These are phyloP conservation scores for Ceratitis capitata DNA, from an alignment of 1,140 invertebrate genomes.

Conservation along the genomic window DNA sequence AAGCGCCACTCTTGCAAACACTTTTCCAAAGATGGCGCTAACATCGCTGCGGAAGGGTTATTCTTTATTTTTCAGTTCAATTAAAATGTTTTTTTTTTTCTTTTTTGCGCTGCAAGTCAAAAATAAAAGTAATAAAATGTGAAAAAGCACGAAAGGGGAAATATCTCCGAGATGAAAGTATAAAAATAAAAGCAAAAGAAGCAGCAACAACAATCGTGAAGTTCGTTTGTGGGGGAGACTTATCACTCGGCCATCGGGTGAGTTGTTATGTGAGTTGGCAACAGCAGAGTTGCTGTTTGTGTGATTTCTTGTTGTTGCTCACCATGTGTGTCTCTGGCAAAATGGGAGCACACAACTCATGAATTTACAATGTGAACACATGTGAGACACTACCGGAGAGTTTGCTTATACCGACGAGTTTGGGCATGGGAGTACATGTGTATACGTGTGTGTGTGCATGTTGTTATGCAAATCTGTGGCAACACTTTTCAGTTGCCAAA, in stretches of 20 bases:
- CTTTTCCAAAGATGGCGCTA: constrained; percentile 45
- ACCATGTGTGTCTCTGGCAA: neutral
- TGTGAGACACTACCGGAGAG: neutral
- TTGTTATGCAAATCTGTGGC: constrained; percentile 34
- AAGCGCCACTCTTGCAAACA: constrained; percentile 10
- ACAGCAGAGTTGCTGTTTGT: neutral
- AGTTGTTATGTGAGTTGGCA: too few species aligned
- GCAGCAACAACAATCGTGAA: too few species aligned
- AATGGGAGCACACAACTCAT: constrained; percentile 32
- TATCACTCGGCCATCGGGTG: too few species aligned
- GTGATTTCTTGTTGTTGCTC: neutral
- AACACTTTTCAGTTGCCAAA: constrained; percentile 29
- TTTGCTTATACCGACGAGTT: too few species aligned
- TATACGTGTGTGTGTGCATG: neutral
- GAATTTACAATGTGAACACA: constrained; percentile 19
- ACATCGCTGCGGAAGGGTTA: neutral
- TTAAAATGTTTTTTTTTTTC: constrained; percentile 33
- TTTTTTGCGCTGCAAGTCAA: neutral
- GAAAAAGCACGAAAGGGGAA: constrained; percentile 43
- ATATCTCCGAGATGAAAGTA: neutral
- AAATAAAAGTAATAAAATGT: constrained; percentile 43
- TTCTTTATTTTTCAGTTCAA: constrained; percentile 42
- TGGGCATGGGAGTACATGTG: too few species aligned
- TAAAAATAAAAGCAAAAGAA: constrained; percentile 19
- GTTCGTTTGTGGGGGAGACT: neutral